phyloP scores from a whole-genome alignment of 2,797 vertebrate genomes.

The Apodemus agrarius region DNA sequence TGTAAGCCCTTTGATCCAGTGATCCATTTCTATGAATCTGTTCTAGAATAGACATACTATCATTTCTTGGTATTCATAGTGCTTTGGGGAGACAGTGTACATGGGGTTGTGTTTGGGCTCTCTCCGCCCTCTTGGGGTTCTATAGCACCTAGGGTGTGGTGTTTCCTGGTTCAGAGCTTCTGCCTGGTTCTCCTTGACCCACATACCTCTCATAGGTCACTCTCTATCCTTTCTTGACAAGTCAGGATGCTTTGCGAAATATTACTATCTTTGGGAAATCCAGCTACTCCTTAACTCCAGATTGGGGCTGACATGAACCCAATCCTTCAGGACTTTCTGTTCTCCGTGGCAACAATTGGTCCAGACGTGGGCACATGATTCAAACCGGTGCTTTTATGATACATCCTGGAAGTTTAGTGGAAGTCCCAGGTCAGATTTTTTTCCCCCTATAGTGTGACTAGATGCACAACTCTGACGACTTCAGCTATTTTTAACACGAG shows the following conservation, averaged over 20 bases:
- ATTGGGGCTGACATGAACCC: not conserved
- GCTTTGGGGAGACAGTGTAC: not conserved
- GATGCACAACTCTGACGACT: not conserved
- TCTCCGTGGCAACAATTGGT: not conserved
- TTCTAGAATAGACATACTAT: not conserved
- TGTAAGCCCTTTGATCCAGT: not conserved
- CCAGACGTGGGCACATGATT: not conserved
- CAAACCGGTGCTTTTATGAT: not conserved
- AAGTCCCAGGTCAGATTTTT: not conserved
- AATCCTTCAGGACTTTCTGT: not conserved
- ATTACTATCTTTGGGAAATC: not conserved
- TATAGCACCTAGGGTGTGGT: not conserved
- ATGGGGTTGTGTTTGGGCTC: not conserved
- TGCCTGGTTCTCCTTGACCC: not conserved
- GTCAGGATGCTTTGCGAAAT: conserved; percentile 23
- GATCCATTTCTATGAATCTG: not conserved
- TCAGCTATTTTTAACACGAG: not conserved
- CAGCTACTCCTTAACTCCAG: not conserved
- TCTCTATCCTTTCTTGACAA: not conserved
- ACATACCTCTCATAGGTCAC: not conserved
- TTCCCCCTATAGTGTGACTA: not conserved
- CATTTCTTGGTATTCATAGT: not conserved
- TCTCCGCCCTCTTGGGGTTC: not conserved
- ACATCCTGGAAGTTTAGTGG: not conserved
- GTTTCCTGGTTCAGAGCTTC: not conserved